phyloP scores from a whole-genome alignment of 2,888 invertebrate genomes.

The Glaucopsyche alexis region DNA sequence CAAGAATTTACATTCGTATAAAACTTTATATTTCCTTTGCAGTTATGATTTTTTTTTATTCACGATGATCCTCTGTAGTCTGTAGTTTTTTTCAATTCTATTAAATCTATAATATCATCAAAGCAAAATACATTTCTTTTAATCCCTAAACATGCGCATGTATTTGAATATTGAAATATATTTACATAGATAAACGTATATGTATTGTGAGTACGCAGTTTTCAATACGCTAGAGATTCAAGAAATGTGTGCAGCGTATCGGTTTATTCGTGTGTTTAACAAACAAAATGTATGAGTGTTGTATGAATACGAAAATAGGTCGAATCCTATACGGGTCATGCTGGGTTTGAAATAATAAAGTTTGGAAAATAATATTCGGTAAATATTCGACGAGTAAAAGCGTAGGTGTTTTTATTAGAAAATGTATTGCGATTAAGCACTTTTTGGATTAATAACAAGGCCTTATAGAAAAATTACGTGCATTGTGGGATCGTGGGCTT shows the following conservation, averaged over 20 bases:
- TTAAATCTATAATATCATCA: too few species aligned
- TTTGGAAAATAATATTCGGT: conserved; percentile 15
- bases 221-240: neutral
- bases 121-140: neutral
- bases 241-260: conserved; percentile 7
- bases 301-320: conserved; percentile 7
- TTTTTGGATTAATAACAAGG: too few species aligned
- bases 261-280: conserved; percentile 16
- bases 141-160: neutral
- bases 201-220: neutral
- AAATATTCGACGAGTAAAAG: neutral
- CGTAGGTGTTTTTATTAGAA: neutral
- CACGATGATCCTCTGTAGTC: too few species aligned
- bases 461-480: too few species aligned
- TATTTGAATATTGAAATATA: neutral
- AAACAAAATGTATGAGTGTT: conserved; percentile 18
- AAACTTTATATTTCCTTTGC: too few species aligned
- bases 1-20: too few species aligned
- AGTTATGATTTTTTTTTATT: too few species aligned
- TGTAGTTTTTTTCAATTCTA: neutral
- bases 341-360: neutral
- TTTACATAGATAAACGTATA: neutral
- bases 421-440: neutral
- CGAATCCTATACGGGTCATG: neutral
- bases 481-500: too few species aligned